Conservation (phyloP, 2,888 invertebrate genomes). For the Lycocerus yunnanus region DNA sequence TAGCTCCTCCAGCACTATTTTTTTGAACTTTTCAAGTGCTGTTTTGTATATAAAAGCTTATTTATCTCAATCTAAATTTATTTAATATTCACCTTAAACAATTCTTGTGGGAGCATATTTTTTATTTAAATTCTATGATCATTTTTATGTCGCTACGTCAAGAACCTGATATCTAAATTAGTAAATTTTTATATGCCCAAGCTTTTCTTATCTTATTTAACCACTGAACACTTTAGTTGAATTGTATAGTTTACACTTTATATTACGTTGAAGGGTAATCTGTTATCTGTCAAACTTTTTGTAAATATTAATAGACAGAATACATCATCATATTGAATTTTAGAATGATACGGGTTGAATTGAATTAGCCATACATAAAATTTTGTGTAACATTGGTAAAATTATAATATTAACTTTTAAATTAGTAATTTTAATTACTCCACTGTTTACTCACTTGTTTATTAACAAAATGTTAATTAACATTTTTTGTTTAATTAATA, state of each 20-base stretch:
- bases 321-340: background rate
- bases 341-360: background rate
- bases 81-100: background rate
- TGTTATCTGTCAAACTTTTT: slow-evolving; percentile 5
- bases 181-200: background rate
- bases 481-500: background rate
- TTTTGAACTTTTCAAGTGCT: background rate
- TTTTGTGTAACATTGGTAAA: background rate
- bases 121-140: background rate
- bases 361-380: background rate
- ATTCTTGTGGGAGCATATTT: background rate
- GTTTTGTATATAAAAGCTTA: background rate
- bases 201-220: background rate
- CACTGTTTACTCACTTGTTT: background rate
- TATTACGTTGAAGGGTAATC: background rate
- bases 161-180: background rate
- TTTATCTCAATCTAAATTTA: background rate
- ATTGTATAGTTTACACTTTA: background rate
- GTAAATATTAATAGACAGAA: background rate
- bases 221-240: background rate
- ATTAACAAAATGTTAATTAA: background rate
- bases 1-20: background rate
- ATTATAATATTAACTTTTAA: background rate
- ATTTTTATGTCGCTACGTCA: background rate
- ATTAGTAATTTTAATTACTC: background rate